phyloP scores from a whole-genome alignment of 1,140 invertebrate genomes.

The Ephestia elutella region DNA sequence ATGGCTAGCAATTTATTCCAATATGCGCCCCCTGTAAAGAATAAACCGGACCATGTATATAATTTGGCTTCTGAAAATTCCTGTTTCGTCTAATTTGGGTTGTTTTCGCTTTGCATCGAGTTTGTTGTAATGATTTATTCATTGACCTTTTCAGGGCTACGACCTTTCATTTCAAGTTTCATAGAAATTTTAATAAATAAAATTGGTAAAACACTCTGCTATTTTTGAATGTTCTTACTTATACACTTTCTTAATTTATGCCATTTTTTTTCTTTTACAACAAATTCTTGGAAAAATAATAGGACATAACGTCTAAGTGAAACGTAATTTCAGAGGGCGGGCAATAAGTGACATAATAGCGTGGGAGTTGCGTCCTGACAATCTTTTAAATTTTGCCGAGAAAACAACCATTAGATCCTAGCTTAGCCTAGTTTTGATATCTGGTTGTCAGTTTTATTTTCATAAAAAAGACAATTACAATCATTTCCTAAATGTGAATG shows the following conservation, averaged over 20 bases:
- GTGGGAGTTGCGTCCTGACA: neutral
- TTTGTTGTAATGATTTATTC: neutral
- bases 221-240: no score
- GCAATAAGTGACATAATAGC: conserved; percentile 25
- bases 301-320: conserved; percentile 10
- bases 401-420: conserved; percentile 16
- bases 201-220: no score
- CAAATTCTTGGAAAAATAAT: neutral
- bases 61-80: neutral
- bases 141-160: neutral
- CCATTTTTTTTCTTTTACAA: no score
- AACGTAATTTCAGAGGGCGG: conserved; percentile 17
- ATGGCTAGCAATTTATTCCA: conserved; percentile 12
- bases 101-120: neutral
- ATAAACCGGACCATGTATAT: conserved; percentile 2
- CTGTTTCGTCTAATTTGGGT: neutral
- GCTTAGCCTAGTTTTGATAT: no score
- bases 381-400: conserved; percentile 19
- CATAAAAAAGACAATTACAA: no score
- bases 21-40: conserved; percentile 1
- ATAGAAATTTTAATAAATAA: no score
- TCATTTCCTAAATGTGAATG: no score
- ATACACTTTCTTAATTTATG: no score
- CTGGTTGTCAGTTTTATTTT: no score
- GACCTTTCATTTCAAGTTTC: no score